phyloP scores from a whole-genome alignment of 2,113 vertebrate genomes.

The Ammodytes marinus region DNA sequence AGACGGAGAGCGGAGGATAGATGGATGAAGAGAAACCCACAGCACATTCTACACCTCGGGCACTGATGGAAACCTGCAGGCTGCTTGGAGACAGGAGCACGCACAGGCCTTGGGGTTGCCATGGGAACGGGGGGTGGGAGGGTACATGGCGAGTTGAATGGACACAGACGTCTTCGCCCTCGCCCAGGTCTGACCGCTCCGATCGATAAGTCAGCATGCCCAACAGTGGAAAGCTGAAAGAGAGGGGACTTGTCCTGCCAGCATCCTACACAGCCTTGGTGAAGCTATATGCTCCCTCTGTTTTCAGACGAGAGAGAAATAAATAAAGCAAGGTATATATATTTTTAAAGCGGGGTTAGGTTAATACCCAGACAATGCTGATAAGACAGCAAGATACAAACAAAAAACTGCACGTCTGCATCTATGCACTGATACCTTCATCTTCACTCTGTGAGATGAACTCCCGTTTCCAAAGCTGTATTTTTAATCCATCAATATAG shows the following conservation, averaged over 20 bases:
- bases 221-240: slow-evolving; percentile 51
- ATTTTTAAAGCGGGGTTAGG: background rate
- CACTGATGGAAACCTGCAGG: slow-evolving; percentile 61
- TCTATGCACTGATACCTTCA: background rate
- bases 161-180: slow-evolving; percentile 54
- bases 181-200: slow-evolving; percentile 50
- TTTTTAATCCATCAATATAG: background rate
- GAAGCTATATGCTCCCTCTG: background rate
- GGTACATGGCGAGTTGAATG: slow-evolving; percentile 43
- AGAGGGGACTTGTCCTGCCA: slow-evolving; percentile 43
- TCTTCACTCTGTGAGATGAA: background rate
- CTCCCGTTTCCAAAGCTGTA: background rate
- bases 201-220: slow-evolving; percentile 70
- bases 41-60: slow-evolving; percentile 60
- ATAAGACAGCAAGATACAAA: slow-evolving; percentile 15
- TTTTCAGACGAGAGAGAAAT: slow-evolving; percentile 19
- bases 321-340: background rate
- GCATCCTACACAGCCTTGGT: slow-evolving; percentile 42
- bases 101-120: slow-evolving; percentile 65
- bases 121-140: slow-evolving; percentile 64
- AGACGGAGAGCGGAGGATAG: slow-evolving; percentile 1
- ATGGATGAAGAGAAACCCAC: slow-evolving; percentile 23
- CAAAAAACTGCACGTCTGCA: background rate
- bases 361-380: slow-evolving; percentile 11
- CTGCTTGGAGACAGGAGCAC: slow-evolving; percentile 62